Conservation (phyloP, 2,797 vertebrate species). For the Pagetopsis macropterus region DNA sequence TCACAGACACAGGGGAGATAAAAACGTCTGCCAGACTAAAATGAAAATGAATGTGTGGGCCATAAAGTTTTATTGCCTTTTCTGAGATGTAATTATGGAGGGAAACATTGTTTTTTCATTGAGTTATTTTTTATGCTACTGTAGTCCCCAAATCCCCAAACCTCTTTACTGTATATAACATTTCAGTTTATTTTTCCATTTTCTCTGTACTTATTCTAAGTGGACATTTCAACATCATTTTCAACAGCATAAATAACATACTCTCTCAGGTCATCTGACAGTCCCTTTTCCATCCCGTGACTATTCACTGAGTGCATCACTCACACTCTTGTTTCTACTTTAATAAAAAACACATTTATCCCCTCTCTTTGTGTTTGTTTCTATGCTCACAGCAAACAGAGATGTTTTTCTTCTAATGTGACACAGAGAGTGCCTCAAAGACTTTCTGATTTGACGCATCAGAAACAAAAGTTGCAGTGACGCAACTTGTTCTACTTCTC, state of each 20-base stretch:
- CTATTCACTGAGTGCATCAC: constrained; percentile 12
- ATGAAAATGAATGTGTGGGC: constrained; percentile 63
- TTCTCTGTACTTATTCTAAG: constrained; percentile 21
- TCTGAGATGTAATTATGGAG: constrained; percentile 56
- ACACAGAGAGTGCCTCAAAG: constrained; percentile 42
- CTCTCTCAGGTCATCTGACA: constrained; percentile 36
- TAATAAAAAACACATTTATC: constrained; percentile 23
- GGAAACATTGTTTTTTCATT: constrained; percentile 53
- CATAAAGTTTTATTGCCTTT: constrained; percentile 72
- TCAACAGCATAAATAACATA: constrained; percentile 25
- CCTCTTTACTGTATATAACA: constrained; percentile 17
- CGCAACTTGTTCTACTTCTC: constrained; percentile 66
- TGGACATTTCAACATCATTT: constrained; percentile 36
- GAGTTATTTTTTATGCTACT: constrained; percentile 50
- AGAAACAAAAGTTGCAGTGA: constrained; percentile 67
- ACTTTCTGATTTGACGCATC: constrained; percentile 63
- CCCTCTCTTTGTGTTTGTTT: constrained; percentile 25
- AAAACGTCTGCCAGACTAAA: constrained; percentile 58
- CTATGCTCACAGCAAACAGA: constrained; percentile 33
- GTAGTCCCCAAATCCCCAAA: constrained; percentile 36
- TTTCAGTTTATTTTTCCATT: constrained; percentile 17
- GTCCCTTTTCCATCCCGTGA: constrained; percentile 25
- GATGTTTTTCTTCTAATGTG: constrained; percentile 39
- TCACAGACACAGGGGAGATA: constrained; percentile 34
- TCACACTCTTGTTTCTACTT: constrained; percentile 31